Conservation (phyloP, 2,113 vertebrate genomes). For the Emydura subglobosa region DNA sequence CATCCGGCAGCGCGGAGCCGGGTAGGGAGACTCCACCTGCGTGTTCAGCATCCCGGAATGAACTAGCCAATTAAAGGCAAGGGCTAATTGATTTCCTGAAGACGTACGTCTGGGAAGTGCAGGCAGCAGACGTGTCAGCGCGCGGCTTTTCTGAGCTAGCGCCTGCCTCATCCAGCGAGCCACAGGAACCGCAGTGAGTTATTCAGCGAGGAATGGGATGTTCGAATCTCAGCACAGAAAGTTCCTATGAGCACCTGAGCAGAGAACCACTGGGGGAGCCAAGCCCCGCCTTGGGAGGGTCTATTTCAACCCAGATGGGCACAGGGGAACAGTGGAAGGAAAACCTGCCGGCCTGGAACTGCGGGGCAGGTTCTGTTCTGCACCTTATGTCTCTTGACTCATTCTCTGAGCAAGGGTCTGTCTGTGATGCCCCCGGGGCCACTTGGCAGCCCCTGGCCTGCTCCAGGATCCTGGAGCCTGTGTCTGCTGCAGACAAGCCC, state of each 20-base stretch:
- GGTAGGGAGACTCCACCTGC: not conserved
- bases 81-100: conserved; percentile 55
- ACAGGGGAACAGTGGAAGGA: too few species aligned
- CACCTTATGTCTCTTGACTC: too few species aligned
- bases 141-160: not conserved
- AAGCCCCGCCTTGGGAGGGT: not conserved
- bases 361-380: too few species aligned
- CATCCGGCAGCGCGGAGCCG: not conserved
- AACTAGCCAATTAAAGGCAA: conserved; percentile 35
- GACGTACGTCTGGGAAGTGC: not conserved
- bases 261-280: not conserved
- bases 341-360: too few species aligned
- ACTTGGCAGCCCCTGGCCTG: too few species aligned
- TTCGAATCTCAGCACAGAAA: not conserved
- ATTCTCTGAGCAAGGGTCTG: too few species aligned
- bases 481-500: too few species aligned
- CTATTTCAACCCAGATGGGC: not conserved
- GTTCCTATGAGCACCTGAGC: not conserved
- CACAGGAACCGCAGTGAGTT: not conserved
- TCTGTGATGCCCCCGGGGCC: too few species aligned
- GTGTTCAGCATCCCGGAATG: not conserved
- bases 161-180: not conserved
- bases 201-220: not conserved
- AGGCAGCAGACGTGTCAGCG: conserved; percentile 11
- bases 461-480: too few species aligned